A percentile compares a stretch with the other conserved stretches of the same genome.
These are phyloP conservation scores for Aphelenchoides avenae DNA, from an alignment of 1,140 invertebrate genomes.

Conservation along the genomic window DNA sequence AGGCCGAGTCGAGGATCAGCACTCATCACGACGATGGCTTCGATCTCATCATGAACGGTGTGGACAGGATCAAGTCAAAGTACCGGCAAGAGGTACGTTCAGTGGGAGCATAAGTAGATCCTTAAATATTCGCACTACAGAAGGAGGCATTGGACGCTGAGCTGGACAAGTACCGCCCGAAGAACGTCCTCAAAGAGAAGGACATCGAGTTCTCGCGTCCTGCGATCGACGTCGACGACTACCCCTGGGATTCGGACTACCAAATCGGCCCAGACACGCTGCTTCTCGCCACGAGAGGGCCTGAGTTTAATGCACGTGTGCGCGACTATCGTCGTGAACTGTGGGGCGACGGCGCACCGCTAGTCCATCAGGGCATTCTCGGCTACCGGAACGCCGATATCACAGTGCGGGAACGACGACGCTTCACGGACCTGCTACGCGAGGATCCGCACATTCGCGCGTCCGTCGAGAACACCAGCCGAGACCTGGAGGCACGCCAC, in stretches of 20 bases:
- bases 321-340: slow-evolving; percentile 54
- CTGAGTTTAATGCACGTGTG: slow-evolving; percentile 71
- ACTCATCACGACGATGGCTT: slow-evolving; percentile 47
- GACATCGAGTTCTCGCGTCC: slow-evolving; percentile 38
- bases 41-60: slow-evolving; percentile 51
- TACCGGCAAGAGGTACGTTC: background rate
- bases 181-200: slow-evolving; percentile 54
- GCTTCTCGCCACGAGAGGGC: slow-evolving; percentile 81
- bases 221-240: slow-evolving; percentile 53
- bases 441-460: slow-evolving; percentile 26
- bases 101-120: background rate
- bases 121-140: slow-evolving; percentile 5
- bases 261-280: slow-evolving; percentile 93
- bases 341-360: slow-evolving; percentile 55
- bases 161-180: slow-evolving; percentile 59
- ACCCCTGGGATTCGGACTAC: slow-evolving; percentile 57
- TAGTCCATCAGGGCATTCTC: slow-evolving; percentile 49
- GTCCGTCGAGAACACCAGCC: slow-evolving; percentile 32
- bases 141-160: slow-evolving; percentile 42
- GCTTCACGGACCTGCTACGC: slow-evolving; percentile 48
- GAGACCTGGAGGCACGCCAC: slow-evolving; percentile 17
- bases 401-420: slow-evolving; percentile 52
- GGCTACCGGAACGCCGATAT: slow-evolving; percentile 52
- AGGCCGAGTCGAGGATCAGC: slow-evolving; percentile 21
- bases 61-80: slow-evolving; percentile 45